Conservation (phyloP, 2,113 vertebrate genomes). For the Phrynosoma platyrhinos region DNA sequence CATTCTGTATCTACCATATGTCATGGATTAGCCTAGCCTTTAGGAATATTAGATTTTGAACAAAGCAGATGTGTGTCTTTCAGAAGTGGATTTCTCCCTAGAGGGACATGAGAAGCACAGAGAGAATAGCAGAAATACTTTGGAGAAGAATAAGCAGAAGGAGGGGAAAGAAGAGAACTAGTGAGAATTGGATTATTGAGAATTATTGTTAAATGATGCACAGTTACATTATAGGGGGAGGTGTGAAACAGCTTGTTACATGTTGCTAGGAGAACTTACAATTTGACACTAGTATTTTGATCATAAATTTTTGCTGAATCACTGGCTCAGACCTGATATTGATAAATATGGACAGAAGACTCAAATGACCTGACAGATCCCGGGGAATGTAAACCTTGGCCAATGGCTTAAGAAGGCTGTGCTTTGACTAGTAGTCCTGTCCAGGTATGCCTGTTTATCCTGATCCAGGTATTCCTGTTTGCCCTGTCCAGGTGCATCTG, state of each 20-base stretch:
- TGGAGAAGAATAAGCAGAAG: background rate
- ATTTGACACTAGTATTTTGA: background rate
- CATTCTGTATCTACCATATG: background rate
- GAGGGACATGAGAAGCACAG: background rate
- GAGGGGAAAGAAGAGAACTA: background rate
- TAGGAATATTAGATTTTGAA: constrained; percentile 22
- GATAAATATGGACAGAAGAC: background rate
- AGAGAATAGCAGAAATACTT: constrained; percentile 21
- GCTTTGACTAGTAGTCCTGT: too few species aligned
- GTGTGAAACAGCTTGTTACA: background rate
- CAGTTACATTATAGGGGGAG: background rate
- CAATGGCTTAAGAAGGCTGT: background rate
- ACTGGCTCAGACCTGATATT: background rate
- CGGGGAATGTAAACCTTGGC: background rate
- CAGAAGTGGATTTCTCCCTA: constrained; percentile 9
- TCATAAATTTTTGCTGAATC: too few species aligned
- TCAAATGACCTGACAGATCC: background rate
- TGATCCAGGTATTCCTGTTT: background rate
- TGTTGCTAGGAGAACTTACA: background rate
- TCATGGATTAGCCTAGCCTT: constrained; percentile 23
- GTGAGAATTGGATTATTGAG: background rate
- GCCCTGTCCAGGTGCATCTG: background rate
- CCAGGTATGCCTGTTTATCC: too few species aligned
- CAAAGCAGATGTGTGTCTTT: constrained; percentile 36
- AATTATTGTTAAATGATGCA: background rate